These are phyloP conservation scores for Pelvicachromis taeniatus DNA, from an alignment of 2,113 vertebrate genomes.

Conservation along the genomic window DNA sequence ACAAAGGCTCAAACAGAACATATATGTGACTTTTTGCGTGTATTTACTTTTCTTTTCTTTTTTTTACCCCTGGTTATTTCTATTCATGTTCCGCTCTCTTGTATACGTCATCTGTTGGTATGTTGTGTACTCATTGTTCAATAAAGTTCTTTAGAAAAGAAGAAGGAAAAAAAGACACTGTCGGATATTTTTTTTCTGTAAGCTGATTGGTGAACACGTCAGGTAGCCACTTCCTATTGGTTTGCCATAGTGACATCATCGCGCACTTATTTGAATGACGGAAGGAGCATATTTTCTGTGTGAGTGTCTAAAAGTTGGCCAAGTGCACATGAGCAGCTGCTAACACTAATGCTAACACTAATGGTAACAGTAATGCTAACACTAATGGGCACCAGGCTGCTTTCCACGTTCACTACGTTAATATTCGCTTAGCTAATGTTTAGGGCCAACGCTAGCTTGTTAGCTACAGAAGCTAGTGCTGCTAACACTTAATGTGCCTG, in stretches of 20 bases:
- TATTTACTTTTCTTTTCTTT: no score
- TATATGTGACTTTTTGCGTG: no score
- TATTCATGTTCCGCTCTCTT: no score
- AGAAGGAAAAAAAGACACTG: no score
- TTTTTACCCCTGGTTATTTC: no score
- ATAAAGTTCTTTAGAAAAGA: no score
- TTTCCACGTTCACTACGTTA: accelerated
- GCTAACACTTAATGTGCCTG: background rate
- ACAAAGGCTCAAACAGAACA: no score
- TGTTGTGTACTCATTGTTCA: no score
- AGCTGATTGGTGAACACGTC: background rate
- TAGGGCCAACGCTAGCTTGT: background rate
- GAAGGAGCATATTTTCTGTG: background rate
- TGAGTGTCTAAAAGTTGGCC: background rate
- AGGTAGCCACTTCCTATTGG: background rate
- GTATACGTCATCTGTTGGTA: no score
- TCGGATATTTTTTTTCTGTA: background rate
- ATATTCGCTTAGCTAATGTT: background rate
- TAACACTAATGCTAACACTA: background rate
- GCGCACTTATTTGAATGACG: conserved; percentile 2
- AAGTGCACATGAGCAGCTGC: background rate
- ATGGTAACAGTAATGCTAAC: no score
- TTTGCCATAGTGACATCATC: background rate
- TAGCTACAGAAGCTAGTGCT: background rate
- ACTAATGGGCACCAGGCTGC: background rate